Base-by-base conservation (phyloP, 2,797 vertebrate genomes). In the Coluber constrictor region DNA sequence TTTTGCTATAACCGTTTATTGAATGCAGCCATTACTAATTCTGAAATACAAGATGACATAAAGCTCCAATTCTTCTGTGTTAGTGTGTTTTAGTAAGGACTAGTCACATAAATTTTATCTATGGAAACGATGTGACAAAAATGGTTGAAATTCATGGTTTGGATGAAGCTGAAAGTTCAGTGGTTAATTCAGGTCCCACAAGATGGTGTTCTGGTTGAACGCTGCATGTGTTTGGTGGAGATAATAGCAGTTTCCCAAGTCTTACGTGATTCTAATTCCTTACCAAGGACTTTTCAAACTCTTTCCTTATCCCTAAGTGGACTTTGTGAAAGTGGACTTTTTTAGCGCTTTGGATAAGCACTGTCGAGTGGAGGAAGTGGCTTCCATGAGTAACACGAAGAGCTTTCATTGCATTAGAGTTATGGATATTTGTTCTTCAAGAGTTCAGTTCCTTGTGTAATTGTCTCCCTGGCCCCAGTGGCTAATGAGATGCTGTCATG, bases 401-500 rank as follows among this genome's bases (percentile, higher is more conserved):
- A 54, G 25, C 43, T 9, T 91, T 57, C 32, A 51, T 83, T 93
- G 57, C n/a, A 5, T 27, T 61, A 87, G 43, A 91, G 86, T 93
- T 47, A 70, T 92, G 60, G 79, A 66, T 27, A 90, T 93, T 63
- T 92, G 47, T 90, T 91, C 66, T 43, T 29, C 37, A n/a, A 87
- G 86, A 60, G 37, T 93, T 87, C 66, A 88, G 9, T 88, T 89
- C 63, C 87, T 86, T 86, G 90, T 59, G 63, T 91, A 32, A 47
- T 88, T 93, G 90, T 88, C 56, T 93, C 32, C 66, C 91, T 91
- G 23, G 92, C 47, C 90, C 57, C 23, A n/a, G 55, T 37, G 47
- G 86, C 88, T 93, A 91, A 91, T 91, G 92, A 91, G 90, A 93
- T 89, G 90, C 92, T 93, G 92, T 89, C 87, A 89, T 89, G 91